Conservation (phyloP, 1,140 invertebrate genomes). For the Tetraneura akinire region DNA sequence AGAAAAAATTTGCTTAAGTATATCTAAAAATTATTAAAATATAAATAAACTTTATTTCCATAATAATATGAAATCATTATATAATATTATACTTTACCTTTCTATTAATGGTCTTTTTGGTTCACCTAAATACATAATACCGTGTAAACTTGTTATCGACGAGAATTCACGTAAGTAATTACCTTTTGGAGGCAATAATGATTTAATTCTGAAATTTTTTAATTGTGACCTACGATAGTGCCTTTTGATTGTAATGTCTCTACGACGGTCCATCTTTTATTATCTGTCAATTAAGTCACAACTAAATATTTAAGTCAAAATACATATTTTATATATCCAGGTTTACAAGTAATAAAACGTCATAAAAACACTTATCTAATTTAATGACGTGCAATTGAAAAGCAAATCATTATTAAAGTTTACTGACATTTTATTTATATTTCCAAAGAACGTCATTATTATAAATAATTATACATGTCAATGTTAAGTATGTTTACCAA, state of each 20-base stretch:
- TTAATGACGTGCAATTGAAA: not conserved
- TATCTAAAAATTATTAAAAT: too few species aligned
- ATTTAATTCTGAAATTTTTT: conserved; percentile 5
- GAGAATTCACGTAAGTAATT: conserved; percentile 44
- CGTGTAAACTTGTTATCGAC: conserved; percentile 44
- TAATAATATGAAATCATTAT: too few species aligned
- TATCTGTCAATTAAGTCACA: too few species aligned
- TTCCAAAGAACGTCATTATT: not conserved
- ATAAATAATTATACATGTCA: not conserved
- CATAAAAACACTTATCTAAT: not conserved
- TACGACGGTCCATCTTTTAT: not conserved
- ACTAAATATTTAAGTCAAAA: too few species aligned
- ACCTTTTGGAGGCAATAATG: not conserved
- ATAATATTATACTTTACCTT: not conserved
- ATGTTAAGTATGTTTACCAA: too few species aligned
- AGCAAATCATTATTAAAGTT: not conserved
- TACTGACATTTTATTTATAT: not conserved
- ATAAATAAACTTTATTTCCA: too few species aligned
- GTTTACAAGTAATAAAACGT: not conserved
- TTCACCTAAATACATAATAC: conserved; percentile 48
- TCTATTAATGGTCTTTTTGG: conserved; percentile 31
- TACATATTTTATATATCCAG: not conserved
- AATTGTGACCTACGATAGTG: not conserved
- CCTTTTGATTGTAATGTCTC: not conserved
- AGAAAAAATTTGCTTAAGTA: too few species aligned